phyloP scores from a whole-genome alignment of 1,140 invertebrate species.

The Bombus affinis region DNA sequence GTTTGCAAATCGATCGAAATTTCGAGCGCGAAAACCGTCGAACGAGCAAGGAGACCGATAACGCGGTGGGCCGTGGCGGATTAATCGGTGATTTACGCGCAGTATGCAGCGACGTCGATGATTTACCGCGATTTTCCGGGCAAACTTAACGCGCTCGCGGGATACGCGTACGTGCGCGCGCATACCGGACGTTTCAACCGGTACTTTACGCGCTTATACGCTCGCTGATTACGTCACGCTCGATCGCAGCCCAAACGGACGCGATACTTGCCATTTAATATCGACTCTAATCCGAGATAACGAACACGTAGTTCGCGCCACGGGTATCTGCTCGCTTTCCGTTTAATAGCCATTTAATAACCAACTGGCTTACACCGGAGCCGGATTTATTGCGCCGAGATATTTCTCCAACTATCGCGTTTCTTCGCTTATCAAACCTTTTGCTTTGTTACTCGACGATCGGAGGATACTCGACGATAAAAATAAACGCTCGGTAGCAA shows the following conservation, averaged over 20 bases:
- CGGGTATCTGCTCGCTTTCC: background rate
- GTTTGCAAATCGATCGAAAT: background rate
- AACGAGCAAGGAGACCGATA: slow-evolving; percentile 15
- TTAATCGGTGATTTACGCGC: slow-evolving; percentile 71
- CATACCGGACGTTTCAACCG: slow-evolving; percentile 5
- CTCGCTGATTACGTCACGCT: slow-evolving; percentile 11
- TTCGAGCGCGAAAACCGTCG: background rate
- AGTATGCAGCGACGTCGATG: slow-evolving; percentile 22
- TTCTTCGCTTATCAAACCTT: background rate
- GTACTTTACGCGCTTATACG: slow-evolving; percentile 35
- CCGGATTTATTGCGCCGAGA: background rate
- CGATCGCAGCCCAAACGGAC: background rate
- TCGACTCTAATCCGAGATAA: slow-evolving; percentile 26
- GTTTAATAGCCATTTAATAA: slow-evolving; percentile 10
- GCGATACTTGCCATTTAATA: slow-evolving; percentile 36
- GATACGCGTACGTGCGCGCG: background rate
- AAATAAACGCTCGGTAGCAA: background rate
- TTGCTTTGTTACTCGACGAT: background rate
- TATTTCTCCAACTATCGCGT: background rate
- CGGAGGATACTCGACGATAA: background rate
- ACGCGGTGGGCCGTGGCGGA: slow-evolving; percentile 42
- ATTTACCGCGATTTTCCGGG: slow-evolving; percentile 38
- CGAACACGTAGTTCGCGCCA: background rate
- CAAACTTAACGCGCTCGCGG: slow-evolving; percentile 32
- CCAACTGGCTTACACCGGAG: background rate